Percentiles rank a stretch among this genome's conserved stretches.
These are phyloP conservation scores for Camelus dromedarius DNA, from an alignment of 2,113 vertebrate genomes.

Conservation along the genomic window DNA sequence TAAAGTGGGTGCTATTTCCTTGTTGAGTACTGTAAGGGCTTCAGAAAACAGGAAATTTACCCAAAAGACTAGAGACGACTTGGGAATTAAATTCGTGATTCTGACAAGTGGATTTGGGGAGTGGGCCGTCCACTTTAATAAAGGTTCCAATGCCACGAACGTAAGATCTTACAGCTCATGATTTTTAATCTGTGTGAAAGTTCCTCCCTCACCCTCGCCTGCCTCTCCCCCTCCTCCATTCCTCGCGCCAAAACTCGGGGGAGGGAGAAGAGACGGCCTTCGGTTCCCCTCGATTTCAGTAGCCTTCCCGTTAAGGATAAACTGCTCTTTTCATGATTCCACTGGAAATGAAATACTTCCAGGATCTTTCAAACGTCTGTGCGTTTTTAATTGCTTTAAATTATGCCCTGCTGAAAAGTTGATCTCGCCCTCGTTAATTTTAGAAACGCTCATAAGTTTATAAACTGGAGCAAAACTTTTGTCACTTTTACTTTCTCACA, in stretches of 20 bases:
- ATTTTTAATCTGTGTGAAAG: constrained; percentile 46
- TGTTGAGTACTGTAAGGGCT: neutral
- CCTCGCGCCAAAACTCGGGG: neutral
- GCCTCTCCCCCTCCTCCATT: neutral
- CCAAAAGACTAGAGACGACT: neutral
- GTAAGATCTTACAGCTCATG: neutral
- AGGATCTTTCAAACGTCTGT: neutral
- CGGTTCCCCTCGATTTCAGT: fast-evolving
- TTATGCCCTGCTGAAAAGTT: neutral
- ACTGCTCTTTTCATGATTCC: neutral
- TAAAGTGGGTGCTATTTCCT: neutral
- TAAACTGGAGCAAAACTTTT: neutral
- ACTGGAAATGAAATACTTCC: neutral
- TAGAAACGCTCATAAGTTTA: neutral
- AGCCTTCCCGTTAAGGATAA: neutral
- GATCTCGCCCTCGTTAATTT: neutral
- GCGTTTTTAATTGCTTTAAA: constrained; percentile 3
- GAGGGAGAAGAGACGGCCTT: neutral
- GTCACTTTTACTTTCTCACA: constrained; percentile 47
- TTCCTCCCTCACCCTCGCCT: neutral
- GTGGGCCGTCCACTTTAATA: neutral
- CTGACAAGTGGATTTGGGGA: neutral
- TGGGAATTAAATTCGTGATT: neutral
- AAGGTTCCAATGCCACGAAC: neutral
- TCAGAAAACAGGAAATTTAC: neutral